A percentile compares a stretch with the other conserved stretches of the same genome.
These are phyloP conservation scores for Akabosia matsudoensis DNA, from an alignment of 1,140 invertebrate genomes.

Conservation along the genomic window DNA sequence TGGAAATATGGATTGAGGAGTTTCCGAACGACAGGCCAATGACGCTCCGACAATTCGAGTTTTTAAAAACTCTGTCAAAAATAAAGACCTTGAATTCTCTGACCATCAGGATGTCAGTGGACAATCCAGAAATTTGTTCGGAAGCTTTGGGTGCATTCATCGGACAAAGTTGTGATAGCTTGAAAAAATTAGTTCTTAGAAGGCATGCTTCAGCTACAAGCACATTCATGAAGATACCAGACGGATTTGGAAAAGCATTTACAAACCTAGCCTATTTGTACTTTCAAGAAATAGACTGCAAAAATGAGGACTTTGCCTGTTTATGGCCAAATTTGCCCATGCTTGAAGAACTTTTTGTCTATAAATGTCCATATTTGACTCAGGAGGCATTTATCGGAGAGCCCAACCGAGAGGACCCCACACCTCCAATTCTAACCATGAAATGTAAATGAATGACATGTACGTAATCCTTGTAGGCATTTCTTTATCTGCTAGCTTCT, in stretches of 20 bases:
- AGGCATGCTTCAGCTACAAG: background rate
- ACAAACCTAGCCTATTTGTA: background rate
- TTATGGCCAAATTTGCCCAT: background rate
- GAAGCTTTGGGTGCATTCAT: background rate
- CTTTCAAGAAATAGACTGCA: background rate
- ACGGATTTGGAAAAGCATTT: background rate
- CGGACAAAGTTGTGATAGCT: background rate
- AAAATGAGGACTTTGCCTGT: background rate
- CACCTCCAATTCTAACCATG: background rate
- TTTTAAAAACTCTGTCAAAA: conserved; percentile 5
- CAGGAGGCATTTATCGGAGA: background rate
- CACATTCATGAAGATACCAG: background rate
- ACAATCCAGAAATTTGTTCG: conserved; percentile 2
- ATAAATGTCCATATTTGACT: conserved; percentile 2
- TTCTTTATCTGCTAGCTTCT: background rate
- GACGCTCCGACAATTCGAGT: background rate
- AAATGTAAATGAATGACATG: background rate
- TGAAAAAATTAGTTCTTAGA: background rate
- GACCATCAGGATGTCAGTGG: background rate
- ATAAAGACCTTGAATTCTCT: background rate
- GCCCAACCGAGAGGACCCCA: background rate
- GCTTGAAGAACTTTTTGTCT: background rate
- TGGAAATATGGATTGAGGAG: conserved; percentile 13
- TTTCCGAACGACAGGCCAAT: background rate
- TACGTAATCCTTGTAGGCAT: background rate